Percentiles rank a stretch among this genome's conserved stretches.
These are phyloP conservation scores for Seriola quinqueradiata DNA, from an alignment of 2,113 vertebrate genomes.

Conservation along the genomic window DNA sequence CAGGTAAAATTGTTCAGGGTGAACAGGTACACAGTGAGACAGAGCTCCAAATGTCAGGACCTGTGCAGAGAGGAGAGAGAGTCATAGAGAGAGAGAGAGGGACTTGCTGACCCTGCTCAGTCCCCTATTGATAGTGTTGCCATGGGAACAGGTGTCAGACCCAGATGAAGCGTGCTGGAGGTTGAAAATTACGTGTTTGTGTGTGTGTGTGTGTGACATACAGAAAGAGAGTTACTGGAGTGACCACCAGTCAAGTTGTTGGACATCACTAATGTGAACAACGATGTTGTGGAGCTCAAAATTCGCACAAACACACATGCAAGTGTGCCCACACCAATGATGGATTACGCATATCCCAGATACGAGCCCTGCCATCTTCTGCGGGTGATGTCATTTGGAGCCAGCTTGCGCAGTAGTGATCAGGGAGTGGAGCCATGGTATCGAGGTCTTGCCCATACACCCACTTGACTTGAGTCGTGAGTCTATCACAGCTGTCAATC, in stretches of 20 bases:
- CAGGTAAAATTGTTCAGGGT: slow-evolving; percentile 29
- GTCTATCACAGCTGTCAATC: too few species aligned
- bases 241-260: slow-evolving; percentile 4
- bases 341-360: too few species aligned
- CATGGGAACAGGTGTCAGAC: slow-evolving; percentile 80
- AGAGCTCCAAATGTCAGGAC: slow-evolving; percentile 68
- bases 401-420: too few species aligned
- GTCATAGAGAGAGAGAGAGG: slow-evolving; percentile 37
- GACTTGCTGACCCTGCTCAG: slow-evolving; percentile 71
- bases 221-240: not conserved
- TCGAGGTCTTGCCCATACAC: too few species aligned
- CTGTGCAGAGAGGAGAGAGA: slow-evolving; percentile 51
- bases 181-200: slow-evolving; percentile 56
- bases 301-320: not conserved
- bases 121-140: slow-evolving; percentile 78
- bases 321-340: not conserved
- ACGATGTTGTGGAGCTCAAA: not conserved
- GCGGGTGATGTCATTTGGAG: too few species aligned
- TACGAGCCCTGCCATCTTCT: too few species aligned
- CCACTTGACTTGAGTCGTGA: too few species aligned
- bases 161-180: slow-evolving; percentile 67
- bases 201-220: slow-evolving; percentile 3
- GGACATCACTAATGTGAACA: slow-evolving; percentile 8
- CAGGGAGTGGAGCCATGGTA: too few species aligned
- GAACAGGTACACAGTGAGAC: slow-evolving; percentile 52